Percentiles rank a stretch among this genome's conserved stretches.
Evolutionary conservation across 2,888 invertebrate genomes (phyloP).

Genomic region (Hoplodrina ambigua): DNA sequence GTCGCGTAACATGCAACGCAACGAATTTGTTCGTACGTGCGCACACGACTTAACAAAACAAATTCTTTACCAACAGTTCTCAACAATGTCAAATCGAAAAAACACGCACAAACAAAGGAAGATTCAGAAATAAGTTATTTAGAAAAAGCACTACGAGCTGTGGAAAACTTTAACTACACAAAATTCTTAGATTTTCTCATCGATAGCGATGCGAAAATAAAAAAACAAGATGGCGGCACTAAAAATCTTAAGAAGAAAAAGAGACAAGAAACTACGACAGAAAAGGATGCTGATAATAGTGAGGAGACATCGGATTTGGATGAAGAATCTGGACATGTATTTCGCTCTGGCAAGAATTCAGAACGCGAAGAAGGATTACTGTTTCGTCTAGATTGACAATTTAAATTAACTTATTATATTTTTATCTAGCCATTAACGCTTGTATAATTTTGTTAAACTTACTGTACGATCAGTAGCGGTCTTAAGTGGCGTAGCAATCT

Average conservation of each 20-base stretch:
- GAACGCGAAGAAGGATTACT: no score
- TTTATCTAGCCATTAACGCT: no score
- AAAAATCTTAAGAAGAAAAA: background rate
- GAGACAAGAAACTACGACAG: background rate
- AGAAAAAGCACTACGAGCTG: background rate
- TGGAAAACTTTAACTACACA: background rate
- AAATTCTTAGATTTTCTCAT: background rate
- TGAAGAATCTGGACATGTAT: no score
- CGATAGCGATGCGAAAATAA: background rate
- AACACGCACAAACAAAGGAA: background rate
- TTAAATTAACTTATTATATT: no score
- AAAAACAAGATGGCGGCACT: background rate
- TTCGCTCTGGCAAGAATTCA: no score
- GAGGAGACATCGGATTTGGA: background rate
- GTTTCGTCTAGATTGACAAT: no score
- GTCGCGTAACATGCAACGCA: no score
- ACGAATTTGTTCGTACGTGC: no score
- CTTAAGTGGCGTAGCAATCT: no score
- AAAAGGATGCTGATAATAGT: background rate
- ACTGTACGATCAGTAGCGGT: no score
- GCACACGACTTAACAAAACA: background rate
- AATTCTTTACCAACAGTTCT: conserved; percentile 19
- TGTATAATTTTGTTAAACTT: no score
- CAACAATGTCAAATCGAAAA: conserved; percentile 7
- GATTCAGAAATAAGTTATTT: background rate